Evolutionary conservation across 35 echinoderm and acorn worm species (phyloP).

Genomic region (Amphiura filiformis): DNA sequence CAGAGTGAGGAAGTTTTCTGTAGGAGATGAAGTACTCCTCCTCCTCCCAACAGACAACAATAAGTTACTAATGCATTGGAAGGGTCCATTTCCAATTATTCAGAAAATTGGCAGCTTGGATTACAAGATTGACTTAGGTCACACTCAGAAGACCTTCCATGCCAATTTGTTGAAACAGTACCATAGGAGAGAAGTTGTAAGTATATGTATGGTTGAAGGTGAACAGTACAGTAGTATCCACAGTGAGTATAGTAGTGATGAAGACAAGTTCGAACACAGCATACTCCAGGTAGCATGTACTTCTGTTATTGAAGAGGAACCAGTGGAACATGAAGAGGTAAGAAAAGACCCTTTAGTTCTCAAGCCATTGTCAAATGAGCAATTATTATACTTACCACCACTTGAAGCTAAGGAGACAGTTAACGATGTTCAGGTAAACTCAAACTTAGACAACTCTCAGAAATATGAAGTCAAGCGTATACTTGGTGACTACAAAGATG

Average conservation of each 20-base stretch:
- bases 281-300: background rate
- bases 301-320: conserved; percentile 32
- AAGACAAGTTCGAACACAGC: too few species aligned
- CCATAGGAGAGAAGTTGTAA: background rate
- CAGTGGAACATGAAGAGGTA: background rate
- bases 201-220: background rate
- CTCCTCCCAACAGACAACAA: conserved; percentile 46
- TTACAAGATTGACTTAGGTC: conserved; percentile 31
- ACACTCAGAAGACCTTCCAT: conserved; percentile 25
- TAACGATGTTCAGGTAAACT: background rate
- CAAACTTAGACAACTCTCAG: background rate
- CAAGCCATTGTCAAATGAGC: background rate
- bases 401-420: background rate
- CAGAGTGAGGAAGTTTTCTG: conserved; percentile 11
- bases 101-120: conserved; percentile 17
- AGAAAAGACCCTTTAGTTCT: background rate
- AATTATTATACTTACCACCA: conserved; percentile 14
- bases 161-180: conserved; percentile 56
- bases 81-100: conserved; percentile 33
- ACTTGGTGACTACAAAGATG: conserved; percentile 29
- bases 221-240: background rate
- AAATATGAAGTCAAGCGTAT: conserved; percentile 19
- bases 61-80: conserved; percentile 58
- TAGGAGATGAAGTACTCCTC: conserved; percentile 42
- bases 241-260: background rate